Conservation (phyloP, 2,797 vertebrate genomes). For the Echeneis naucrates region DNA sequence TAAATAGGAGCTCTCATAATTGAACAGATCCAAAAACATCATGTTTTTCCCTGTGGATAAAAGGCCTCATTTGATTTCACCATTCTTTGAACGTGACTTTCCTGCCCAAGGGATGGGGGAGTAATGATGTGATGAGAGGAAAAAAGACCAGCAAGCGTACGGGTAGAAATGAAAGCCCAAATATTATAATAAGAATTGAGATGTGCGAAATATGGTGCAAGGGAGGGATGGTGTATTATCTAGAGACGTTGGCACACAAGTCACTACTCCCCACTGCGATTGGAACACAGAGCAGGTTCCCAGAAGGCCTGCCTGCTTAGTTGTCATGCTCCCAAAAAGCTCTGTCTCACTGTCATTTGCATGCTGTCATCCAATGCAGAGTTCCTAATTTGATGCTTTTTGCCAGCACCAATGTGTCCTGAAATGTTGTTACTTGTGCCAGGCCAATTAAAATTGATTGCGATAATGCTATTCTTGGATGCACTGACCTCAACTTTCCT, state of each 20-base stretch:
- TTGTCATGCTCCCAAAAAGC: constrained; percentile 65
- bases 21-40: constrained; percentile 49
- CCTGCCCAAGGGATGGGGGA: constrained; percentile 17
- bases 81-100: constrained; percentile 39
- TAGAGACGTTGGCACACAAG: constrained; percentile 42
- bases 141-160: background rate
- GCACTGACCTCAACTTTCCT: constrained; percentile 42
- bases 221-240: constrained; percentile 45
- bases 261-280: constrained; percentile 57
- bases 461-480: constrained; percentile 42
- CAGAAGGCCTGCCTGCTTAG: constrained; percentile 66
- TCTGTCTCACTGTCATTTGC: constrained; percentile 47
- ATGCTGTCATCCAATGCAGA: constrained; percentile 42
- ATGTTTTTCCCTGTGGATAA: constrained; percentile 28
- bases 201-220: constrained; percentile 34
- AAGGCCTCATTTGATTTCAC: constrained; percentile 37
- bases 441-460: constrained; percentile 49
- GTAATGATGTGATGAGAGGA: constrained; percentile 27
- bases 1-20: constrained; percentile 34
- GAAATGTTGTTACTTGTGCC: constrained; percentile 14
- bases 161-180: constrained; percentile 29
- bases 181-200: constrained; percentile 23
- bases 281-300: constrained; percentile 59
- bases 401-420: constrained; percentile 18
- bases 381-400: constrained; percentile 36